These are phyloP conservation scores for Channa striata DNA, from an alignment of 2,797 vertebrate genomes.

Conservation along the genomic window DNA sequence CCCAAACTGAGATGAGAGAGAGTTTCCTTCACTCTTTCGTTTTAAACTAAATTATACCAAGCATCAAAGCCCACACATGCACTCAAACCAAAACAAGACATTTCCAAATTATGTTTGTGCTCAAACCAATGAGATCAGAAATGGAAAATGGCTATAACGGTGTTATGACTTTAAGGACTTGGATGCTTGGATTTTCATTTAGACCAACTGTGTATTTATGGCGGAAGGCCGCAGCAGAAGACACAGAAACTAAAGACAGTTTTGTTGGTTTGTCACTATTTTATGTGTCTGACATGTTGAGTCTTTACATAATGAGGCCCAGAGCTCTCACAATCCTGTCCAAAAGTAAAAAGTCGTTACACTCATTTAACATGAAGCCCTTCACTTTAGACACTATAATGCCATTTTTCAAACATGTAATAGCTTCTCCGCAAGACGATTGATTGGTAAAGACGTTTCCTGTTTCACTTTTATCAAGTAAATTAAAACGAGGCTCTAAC, in stretches of 20 bases:
- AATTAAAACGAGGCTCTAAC: conserved; percentile 17
- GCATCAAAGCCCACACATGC: not conserved
- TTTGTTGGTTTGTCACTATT: no score
- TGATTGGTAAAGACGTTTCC: not conserved
- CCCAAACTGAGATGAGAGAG: not conserved
- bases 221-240: no score
- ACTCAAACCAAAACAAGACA: conserved; percentile 6
- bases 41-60: conserved; percentile 11
- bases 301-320: no score
- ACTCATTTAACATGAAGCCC: no score
- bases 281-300: no score
- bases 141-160: conserved; percentile 9
- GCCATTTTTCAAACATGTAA: no score
- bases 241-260: no score
- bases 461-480: conserved; percentile 4
- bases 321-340: no score
- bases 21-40: not conserved
- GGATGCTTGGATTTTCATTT: not conserved
- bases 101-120: conserved; percentile 2
- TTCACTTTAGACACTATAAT: no score
- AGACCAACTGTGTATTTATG: no score
- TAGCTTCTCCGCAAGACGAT: not conserved
- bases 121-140: not conserved
- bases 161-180: conserved; percentile 15
- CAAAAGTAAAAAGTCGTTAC: no score